Percentiles rank a stretch among this genome's conserved stretches.
phyloP scores from a whole-genome alignment of 2,113 vertebrate species.

The Catharus fuscescens region DNA sequence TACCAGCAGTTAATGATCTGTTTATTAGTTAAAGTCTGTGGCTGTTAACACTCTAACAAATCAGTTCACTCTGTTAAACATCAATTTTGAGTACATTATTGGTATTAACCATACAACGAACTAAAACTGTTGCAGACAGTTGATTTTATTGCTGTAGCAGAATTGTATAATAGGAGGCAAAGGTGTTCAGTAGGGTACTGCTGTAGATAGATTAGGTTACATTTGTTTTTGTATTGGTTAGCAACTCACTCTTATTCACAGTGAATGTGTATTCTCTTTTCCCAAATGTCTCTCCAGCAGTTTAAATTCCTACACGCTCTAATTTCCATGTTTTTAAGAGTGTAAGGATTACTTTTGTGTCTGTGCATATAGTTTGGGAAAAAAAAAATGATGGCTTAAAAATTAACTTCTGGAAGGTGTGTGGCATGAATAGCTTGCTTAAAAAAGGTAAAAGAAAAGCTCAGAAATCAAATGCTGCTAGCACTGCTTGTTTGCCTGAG shows the following conservation, averaged over 20 bases:
- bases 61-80: conserved; percentile 76
- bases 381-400: not conserved
- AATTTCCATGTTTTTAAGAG: not conserved
- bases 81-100: conserved; percentile 74
- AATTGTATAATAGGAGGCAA: conserved; percentile 50
- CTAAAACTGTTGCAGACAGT: conserved; percentile 73
- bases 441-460: not conserved
- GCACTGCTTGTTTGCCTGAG: not conserved
- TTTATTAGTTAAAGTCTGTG: conserved; percentile 75
- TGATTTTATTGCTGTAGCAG: conserved; percentile 56
- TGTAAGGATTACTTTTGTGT: not conserved
- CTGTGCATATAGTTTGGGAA: not conserved
- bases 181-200: not conserved
- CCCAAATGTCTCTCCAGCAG: not conserved
- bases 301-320: not conserved
- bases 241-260: not conserved
- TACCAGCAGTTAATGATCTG: conserved; percentile 73
- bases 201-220: not conserved
- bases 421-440: not conserved
- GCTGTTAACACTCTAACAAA: conserved; percentile 72
- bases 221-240: conserved; percentile 29
- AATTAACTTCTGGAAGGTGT: not conserved
- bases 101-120: conserved; percentile 73
- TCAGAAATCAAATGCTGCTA: not conserved
- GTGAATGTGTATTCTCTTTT: not conserved